Percentiles rank a stretch among this genome's conserved stretches.
Evolutionary conservation across 2,797 vertebrate species (phyloP).

Genomic region (Morelia viridis): DNA sequence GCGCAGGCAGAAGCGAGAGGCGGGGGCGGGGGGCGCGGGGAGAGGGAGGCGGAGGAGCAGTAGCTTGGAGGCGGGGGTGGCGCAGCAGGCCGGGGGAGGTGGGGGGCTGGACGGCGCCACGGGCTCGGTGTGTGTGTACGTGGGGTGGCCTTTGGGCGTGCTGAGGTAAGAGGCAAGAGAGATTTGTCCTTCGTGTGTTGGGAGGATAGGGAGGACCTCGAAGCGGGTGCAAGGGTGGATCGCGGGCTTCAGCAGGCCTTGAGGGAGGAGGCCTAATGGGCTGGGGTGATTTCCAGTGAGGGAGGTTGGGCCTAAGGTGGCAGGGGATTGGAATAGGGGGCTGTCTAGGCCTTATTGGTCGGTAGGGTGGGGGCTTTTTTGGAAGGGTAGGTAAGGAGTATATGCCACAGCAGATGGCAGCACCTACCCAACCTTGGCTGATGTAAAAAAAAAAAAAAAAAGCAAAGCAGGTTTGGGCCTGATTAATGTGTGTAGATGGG

Average conservation of each 20-base stretch:
- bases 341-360: not conserved
- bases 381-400: too few relatives aligned
- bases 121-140: conserved; percentile 21
- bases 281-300: not conserved
- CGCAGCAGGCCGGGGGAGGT: not conserved
- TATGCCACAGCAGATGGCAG: not conserved
- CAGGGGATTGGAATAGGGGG: not conserved
- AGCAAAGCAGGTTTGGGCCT: not conserved
- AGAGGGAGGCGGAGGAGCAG: not conserved
- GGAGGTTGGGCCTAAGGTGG: not conserved
- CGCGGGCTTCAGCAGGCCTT: not conserved
- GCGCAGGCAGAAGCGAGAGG: not conserved
- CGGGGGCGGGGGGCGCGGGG: not conserved
- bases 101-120: not conserved
- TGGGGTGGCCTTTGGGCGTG: not conserved
- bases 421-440: not conserved
- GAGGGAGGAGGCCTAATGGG: not conserved
- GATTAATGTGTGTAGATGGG: not conserved
- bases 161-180: not conserved
- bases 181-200: not conserved
- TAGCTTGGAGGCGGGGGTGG: not conserved
- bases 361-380: not conserved
- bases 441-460: not conserved
- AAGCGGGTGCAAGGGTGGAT: not conserved
- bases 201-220: rapidly evolving